Evolutionary conservation across 2,797 vertebrate genomes (phyloP), one percentile per base, ranked within the genome.

Genomic region (Pangasius krempfi): DNA sequence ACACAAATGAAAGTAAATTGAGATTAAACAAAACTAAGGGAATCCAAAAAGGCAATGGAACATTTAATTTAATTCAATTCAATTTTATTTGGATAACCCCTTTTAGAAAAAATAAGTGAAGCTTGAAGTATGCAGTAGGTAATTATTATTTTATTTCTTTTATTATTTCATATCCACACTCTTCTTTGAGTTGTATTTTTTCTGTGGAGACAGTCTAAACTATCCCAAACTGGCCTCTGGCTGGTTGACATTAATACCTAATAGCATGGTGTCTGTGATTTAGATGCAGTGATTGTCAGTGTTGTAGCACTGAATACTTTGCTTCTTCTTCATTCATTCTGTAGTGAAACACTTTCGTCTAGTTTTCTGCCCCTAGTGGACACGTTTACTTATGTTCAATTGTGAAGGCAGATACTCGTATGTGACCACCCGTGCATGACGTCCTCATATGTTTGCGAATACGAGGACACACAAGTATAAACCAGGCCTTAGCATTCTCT

Each of bases 351-450:
- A 27, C 72, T 27, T 40, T 73, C 0, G 0, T 12, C 10, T 44
- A 44, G 37, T 73, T 44, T 44, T 73, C 40, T 73, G 40, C 72
- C 72, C 37, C 72, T 75, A 75, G 40, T 75, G 72, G 72, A 47
- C 20, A 73, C 20, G 8, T 44, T 73, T 73, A 22, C 70, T 72
- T 72, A 9, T 9, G 18, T 72, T 0, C 2, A 72, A 72, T 37
- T 72, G 22, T 72, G 37, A 73, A 9, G 37, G 20, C 37, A 40
- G 16, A 73, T 8, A n/a, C 12, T 13, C 27, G 25, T 62, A 25
- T 44, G 9, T 75, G 40, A 27, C 40, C 22, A 75, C 10, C 4
- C 1, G 33, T 20, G 30, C 40, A 27, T 75, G 40, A 75, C 22
- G 0, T 8, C 0, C 40, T 47, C 2, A 5, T 75, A 20, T 47